Percentiles rank a stretch among this genome's conserved stretches.
Conservation (phyloP, 2,797 vertebrate genomes). For the Smutsia temminckii region DNA sequence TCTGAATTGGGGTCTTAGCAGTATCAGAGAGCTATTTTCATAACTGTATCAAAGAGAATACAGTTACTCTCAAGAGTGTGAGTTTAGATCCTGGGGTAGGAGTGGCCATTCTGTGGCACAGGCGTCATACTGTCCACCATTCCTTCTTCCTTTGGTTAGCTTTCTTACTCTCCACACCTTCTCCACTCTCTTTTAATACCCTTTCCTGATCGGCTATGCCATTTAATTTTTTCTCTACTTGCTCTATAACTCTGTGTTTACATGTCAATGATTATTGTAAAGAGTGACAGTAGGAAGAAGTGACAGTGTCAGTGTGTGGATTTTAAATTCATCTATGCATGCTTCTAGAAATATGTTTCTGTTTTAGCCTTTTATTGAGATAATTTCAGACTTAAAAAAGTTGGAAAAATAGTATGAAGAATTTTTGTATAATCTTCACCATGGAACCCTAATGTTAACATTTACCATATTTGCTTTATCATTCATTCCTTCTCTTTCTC, state of each 20-base stretch:
- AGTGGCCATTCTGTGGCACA: background rate
- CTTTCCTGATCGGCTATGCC: background rate
- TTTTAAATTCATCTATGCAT: conserved; percentile 21
- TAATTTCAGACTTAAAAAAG: conserved; percentile 36
- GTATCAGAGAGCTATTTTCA: background rate
- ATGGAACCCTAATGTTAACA: background rate
- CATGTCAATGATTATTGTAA: background rate
- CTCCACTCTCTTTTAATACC: background rate
- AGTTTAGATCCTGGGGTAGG: background rate
- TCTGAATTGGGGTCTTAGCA: background rate
- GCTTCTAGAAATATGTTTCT: conserved; percentile 16
- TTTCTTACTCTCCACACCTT: background rate
- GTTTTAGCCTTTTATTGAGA: conserved; percentile 35
- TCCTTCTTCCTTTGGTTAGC: background rate
- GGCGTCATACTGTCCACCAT: background rate
- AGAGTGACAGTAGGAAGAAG: background rate
- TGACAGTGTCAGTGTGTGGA: background rate
- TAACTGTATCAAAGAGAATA: background rate
- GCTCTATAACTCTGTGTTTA: background rate
- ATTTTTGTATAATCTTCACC: background rate
- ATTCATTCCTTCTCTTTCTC: background rate
- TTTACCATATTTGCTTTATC: conserved; percentile 21
- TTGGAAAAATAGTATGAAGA: background rate
- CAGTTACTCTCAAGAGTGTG: background rate
- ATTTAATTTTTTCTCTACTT: background rate